Evolutionary conservation across 1,140 invertebrate species (phyloP), one percentile per base, ranked within the genome.

Genomic region (Gryon sp.): DNA sequence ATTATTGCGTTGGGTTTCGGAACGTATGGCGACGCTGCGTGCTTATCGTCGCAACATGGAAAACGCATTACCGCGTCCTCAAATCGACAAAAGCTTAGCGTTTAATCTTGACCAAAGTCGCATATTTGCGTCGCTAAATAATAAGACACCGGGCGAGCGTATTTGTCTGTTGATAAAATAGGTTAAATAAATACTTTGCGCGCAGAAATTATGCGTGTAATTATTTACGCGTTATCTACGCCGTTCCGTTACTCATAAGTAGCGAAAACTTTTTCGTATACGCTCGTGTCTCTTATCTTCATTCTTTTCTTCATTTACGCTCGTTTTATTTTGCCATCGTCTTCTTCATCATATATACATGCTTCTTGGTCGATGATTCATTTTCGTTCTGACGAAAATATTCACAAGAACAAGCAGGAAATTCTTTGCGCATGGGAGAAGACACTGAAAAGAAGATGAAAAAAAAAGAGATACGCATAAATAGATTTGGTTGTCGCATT

Each of bases 101-200:
- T 78, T 78, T 78, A 73, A 78, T 78, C 75, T 78, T 73, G 63
- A 45, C 75, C 75, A 57, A 65, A 77, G 53, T 78, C 68, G 57
- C 68, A 78, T 73, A 78, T 59, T 78, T 78, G 57, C 52, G 50
- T 34, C 34, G 41, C 41, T 74, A 66, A 74, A 73, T 78, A 78
- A 78, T 74, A 78, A 78, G 63, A 73, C 59, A 36, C 63, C 45
- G 63, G 43, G 48, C 32, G 69, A 57, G 46, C 57, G 68, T 73
- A 78, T 78, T 78, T 74, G 65, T 73, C 66, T 43, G 62, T 30
- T 26, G 76, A 78, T 78, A 78, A 77, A 63, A 24, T 46, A 12
- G 59, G 28, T 11, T 74, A 74, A 74, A 74, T 63, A 69, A 78
- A 69, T 69, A 69, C 18, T n/a, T 28, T 63, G 60, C 12, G 36